Conservation (phyloP, 2,113 vertebrate species). For the Prietella phreatophila region DNA sequence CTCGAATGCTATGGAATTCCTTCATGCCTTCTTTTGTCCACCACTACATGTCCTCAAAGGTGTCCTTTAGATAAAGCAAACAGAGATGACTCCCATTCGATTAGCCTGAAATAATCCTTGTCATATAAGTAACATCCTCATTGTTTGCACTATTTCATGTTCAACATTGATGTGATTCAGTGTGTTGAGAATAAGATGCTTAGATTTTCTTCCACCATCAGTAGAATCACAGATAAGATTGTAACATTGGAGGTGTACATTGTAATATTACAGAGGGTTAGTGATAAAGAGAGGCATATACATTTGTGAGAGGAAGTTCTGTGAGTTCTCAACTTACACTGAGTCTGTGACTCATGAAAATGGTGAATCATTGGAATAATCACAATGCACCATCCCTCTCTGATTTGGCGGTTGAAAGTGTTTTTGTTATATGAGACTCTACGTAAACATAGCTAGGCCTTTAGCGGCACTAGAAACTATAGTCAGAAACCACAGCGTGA, state of each 20-base stretch:
- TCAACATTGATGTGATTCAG: background rate
- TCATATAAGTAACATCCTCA: background rate
- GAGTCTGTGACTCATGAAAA: background rate
- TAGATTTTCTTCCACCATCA: background rate
- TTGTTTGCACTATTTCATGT: background rate
- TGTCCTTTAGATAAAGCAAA: background rate
- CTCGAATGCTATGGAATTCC: background rate
- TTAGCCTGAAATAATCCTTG: background rate
- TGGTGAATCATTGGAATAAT: background rate
- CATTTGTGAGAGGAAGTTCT: background rate
- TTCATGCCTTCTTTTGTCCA: background rate
- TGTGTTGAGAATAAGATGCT: background rate
- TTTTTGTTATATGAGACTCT: background rate
- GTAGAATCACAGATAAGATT: background rate
- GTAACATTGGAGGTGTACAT: background rate
- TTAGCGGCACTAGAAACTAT: background rate
- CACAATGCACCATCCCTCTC: background rate
- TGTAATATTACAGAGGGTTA: background rate
- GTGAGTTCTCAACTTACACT: background rate
- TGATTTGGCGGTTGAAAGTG: background rate
- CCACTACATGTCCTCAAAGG: background rate
- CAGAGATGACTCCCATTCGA: background rate
- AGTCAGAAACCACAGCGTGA: background rate
- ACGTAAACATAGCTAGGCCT: background rate
- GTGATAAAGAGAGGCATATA: background rate